Percentiles rank a stretch among this genome's conserved stretches.
phyloP scores from a whole-genome alignment of 2,797 vertebrate genomes.

The Lophotriccus pileatus region DNA sequence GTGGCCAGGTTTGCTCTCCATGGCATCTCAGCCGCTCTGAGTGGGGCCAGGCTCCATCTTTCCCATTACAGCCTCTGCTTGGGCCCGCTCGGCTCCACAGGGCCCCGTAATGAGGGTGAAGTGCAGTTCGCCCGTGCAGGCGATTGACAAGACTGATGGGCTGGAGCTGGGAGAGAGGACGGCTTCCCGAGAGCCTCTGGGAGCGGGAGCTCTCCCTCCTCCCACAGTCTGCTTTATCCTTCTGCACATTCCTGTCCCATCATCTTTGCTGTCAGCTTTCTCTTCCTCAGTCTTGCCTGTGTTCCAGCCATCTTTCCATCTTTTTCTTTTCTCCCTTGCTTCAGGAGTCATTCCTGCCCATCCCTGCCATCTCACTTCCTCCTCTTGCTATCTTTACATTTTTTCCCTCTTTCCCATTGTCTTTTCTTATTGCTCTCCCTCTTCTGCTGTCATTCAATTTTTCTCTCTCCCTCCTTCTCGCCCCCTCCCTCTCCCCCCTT shows the following conservation, averaged over 20 bases:
- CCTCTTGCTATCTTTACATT: background rate
- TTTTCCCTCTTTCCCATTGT: constrained; percentile 35
- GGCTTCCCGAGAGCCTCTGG: constrained; percentile 27
- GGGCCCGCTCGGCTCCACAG: background rate
- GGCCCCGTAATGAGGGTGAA: constrained; percentile 5
- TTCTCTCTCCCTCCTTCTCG: constrained; percentile 42
- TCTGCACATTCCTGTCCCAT: constrained; percentile 16
- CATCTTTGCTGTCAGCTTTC: background rate
- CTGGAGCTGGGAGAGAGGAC: background rate
- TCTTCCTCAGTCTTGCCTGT: background rate
- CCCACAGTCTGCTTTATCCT: background rate
- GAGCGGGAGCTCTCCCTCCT: constrained; percentile 48
- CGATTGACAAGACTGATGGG: constrained; percentile 27
- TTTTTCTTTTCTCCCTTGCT: background rate
- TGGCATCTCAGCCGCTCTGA: background rate
- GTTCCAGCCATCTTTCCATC: background rate
- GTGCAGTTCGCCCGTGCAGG: background rate
- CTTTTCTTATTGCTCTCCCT: constrained; percentile 33
- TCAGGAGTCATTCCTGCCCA: background rate
- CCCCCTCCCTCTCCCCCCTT: constrained; percentile 51
- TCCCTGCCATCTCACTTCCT: background rate
- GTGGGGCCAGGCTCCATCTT: background rate
- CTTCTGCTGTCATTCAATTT: constrained; percentile 61
- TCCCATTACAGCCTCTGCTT: background rate
- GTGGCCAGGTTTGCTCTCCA: background rate